Evolutionary conservation across 2,888 invertebrate species (phyloP), one percentile per base, ranked within the genome.

Genomic region (Acleris laterana): DNA sequence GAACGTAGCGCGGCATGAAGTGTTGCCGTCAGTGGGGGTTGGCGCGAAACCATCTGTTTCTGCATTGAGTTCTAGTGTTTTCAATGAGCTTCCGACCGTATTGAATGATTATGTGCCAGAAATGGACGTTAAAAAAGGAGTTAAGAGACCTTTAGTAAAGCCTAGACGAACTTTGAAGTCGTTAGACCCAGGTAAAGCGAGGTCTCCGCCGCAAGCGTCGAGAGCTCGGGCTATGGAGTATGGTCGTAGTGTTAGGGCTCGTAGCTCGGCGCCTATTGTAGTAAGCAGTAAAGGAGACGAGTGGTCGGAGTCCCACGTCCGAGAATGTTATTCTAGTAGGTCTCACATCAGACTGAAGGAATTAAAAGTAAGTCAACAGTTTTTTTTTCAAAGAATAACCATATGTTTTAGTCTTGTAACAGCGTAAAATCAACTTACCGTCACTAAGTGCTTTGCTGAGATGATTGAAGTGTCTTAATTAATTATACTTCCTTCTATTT

Each of bases 21-120:
- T 73, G 62, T 80, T 80, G 46, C 78, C 82, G 58, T 79, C 86
- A 50, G 78, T 74, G 58, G 76, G 77, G 62, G 69, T 84, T 85
- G 87, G 89, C 88, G 90, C 83, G 79, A 91, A 90, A 82, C 73
- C 81, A 69, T 81, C 83, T 77, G 77, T 77, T 84, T 86, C 85
- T 66, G 87, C 84, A 69, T 72, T 81, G 65, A 81, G 74, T 71
- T 82, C 84, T 19, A 75, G 80, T 77, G 79, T 81, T 74, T 84
- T 79, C 69, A 84, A 76, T 78, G 89, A 92, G 69, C 83, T 93
- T 68, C 92, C 92, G 25, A 77, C 79, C 19, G 85, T 87, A 72
- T 82, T 91, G 62, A 81, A 86, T 72, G 88, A 89, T 70, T 91
- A 84, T 74, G 70, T 75, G 46, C 82, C 83, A 48, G 84, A 84